These are phyloP conservation scores for Cepaea hortensis DNA, from an alignment of 2,888 invertebrate genomes.

Conservation along the genomic window DNA sequence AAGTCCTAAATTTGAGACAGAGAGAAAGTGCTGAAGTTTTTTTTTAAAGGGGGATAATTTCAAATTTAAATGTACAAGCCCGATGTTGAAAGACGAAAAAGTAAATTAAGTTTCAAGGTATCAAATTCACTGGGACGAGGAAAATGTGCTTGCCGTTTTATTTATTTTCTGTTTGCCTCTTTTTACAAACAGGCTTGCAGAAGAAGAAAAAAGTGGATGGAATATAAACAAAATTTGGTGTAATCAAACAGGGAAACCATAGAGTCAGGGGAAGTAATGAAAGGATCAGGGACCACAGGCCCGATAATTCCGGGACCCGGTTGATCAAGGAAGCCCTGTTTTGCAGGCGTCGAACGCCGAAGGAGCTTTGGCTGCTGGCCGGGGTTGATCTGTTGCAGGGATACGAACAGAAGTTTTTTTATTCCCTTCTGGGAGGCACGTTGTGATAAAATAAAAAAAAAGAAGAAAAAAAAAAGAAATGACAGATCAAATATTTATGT, in stretches of 20 bases:
- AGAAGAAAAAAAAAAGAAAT: too few species aligned
- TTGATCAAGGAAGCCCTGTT: conserved; percentile 29
- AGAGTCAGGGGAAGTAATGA: conserved; percentile 43
- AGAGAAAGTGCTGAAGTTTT: too few species aligned
- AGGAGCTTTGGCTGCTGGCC: neutral
- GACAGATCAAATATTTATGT: too few species aligned
- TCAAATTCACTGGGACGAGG: conserved; percentile 9
- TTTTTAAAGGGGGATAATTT: neutral
- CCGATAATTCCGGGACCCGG: conserved; percentile 21
- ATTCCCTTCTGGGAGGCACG: too few species aligned
- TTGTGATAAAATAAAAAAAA: too few species aligned
- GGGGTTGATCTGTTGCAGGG: neutral
- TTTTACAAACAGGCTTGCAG: neutral
- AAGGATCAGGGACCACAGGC: conserved; percentile 38
- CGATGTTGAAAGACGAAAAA: too few species aligned
- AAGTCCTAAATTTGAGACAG: too few species aligned
- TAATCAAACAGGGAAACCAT: conserved; percentile 44
- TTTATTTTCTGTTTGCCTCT: neutral
- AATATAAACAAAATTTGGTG: conserved; percentile 46
- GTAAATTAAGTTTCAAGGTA: conserved; percentile 18
- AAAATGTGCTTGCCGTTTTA: conserved; percentile 19
- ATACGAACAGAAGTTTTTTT: neutral
- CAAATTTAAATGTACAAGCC: conserved; percentile 17
- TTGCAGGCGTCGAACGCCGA: conserved; percentile 4
- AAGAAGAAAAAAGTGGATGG: conserved; percentile 17